A percentile compares a stretch with the other conserved stretches of the same genome.
Conservation (phyloP, 2,888 invertebrate species). For the Tenthredo scrophulariae region DNA sequence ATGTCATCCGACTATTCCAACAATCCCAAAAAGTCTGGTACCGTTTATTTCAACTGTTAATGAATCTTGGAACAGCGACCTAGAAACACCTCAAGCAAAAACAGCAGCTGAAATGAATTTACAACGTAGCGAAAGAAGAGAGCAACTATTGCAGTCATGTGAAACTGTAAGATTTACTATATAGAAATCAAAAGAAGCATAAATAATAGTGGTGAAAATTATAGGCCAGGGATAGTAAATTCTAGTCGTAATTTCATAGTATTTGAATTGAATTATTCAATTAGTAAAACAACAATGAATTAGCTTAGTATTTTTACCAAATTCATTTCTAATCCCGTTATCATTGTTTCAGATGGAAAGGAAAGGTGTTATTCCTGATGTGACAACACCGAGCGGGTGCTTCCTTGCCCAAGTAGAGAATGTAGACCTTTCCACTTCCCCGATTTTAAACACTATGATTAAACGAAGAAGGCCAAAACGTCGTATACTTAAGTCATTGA, state of each 20-base stretch:
- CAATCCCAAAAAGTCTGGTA: slow-evolving; percentile 66
- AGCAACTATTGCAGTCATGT: slow-evolving; percentile 1
- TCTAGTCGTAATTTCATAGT: background rate
- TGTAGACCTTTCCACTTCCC: slow-evolving; percentile 60
- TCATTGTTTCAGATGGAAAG: background rate
- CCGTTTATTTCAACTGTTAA: slow-evolving; percentile 67
- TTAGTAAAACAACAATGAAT: too few relatives aligned
- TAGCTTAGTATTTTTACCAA: background rate
- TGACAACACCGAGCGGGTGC: slow-evolving; percentile 30
- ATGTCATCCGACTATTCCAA: slow-evolving; percentile 64
- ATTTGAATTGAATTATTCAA: background rate
- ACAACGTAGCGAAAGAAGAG: background rate
- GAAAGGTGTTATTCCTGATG: background rate
- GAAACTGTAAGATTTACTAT: slow-evolving; percentile 54
- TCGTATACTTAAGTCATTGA: slow-evolving; percentile 64
- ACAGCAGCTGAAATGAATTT: slow-evolving; percentile 36
- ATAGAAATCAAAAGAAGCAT: background rate
- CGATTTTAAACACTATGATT: slow-evolving; percentile 63
- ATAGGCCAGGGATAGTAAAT: background rate
- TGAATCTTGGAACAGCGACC: slow-evolving; percentile 69
- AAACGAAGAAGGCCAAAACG: slow-evolving; percentile 62
- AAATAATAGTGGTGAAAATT: background rate
- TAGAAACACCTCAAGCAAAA: slow-evolving; percentile 68
- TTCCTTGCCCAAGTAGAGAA: slow-evolving; percentile 49
- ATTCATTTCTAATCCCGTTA: background rate